Conservation (phyloP, 2,113 vertebrate species). For the Diphyllodes magnificus region DNA sequence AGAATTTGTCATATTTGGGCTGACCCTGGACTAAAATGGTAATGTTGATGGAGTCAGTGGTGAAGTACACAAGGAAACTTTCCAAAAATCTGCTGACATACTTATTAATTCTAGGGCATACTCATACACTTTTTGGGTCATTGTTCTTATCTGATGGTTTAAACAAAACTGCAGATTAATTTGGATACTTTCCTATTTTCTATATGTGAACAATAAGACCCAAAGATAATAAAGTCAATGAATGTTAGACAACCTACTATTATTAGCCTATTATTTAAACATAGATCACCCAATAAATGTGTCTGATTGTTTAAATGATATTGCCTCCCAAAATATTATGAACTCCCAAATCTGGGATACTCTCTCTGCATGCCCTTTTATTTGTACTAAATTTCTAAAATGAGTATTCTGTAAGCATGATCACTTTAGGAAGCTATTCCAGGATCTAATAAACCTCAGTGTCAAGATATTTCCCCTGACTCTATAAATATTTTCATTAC, state of each 20-base stretch:
- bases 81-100: not conserved
- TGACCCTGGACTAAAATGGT: not conserved
- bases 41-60: not conserved
- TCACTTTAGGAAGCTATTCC: conserved; percentile 43
- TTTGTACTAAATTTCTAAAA: not conserved
- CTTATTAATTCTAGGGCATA: not conserved
- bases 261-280: not conserved
- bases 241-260: not conserved
- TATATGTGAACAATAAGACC: not conserved
- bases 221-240: not conserved
- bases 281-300: not conserved
- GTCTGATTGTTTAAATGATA: not conserved
- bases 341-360: not conserved
- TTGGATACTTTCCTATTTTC: not conserved
- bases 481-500: not conserved
- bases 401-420: not conserved
- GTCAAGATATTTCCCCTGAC: conserved; percentile 10
- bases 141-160: not conserved
- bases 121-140: not conserved
- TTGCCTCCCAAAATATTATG: not conserved
- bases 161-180: not conserved
- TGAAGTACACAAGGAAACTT: not conserved
- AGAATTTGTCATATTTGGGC: not conserved
- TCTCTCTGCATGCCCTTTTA: not conserved
- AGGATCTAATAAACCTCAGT: conserved; percentile 28